Evolutionary conservation across 2,113 vertebrate species (phyloP), one percentile per base, ranked within the genome.

Genomic region (Sorex fumeus): DNA sequence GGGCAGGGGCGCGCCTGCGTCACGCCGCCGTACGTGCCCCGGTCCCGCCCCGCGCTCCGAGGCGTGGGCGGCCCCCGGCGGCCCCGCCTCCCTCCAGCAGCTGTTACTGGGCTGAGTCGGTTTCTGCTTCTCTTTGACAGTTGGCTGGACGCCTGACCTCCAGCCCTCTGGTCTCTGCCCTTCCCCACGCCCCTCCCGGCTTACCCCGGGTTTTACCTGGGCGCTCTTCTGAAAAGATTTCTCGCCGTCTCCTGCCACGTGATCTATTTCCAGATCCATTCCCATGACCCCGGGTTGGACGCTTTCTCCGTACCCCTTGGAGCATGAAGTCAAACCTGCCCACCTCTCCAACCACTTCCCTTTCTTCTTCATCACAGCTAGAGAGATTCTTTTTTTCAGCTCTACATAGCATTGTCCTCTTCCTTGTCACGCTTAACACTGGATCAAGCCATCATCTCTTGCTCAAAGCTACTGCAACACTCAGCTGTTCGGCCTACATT

Each of bases 1-100:
- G 95, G 95, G 96, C 95, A 75, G 84, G 94, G 81, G 87, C 96
- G 96, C 96, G 95, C 81, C 1, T 57, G 62, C 84, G 75, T 28
- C 95, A 89, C 96, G 94, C 96, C 96, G 95, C 47, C 57, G 69
- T 53, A 83, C 93, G 50, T 86, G 88, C 85, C 27, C 64, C 0
- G 34, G 47, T 84, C 36, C 15, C 77, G 30, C 76, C 91, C 75
- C 92, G 53, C 53, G 53, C 9, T 13, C 13, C 13, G 12, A 53
- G 53, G 13, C 13, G 53, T 53, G 53, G 53, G 53, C 53, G 53
- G 53, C 18, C 18, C 53, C 53, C 53, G 8, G 53, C 4, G 53
- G 53, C 53, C 15, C 3, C 71, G 66, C 90, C 78, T 18, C 34
- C 57, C 13, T 6, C 0, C 28, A 3, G 45, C 30, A 13, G 76